Conservation (phyloP, 2,888 invertebrate genomes). For the Epicampocera succincta region DNA sequence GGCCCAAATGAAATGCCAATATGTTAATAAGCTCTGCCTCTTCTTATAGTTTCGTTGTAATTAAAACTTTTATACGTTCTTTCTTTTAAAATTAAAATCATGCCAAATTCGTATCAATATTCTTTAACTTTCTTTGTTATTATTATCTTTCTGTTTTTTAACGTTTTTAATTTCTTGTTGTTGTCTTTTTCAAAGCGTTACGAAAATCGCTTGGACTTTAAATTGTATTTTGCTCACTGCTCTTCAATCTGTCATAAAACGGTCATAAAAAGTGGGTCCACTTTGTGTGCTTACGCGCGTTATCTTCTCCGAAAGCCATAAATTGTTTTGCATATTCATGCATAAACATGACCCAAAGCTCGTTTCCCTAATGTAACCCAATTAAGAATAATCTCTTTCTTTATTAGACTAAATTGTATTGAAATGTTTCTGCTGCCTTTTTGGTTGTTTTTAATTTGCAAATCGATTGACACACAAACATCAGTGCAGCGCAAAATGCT, state of each 20-base stretch:
- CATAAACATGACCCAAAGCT: conserved; percentile 46
- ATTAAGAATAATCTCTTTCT: conserved; percentile 30
- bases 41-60: conserved; percentile 70
- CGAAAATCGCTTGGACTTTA: conserved; percentile 20
- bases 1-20: conserved; percentile 64
- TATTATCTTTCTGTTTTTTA: conserved; percentile 17
- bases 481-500: not conserved
- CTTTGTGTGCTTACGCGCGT: conserved; percentile 4
- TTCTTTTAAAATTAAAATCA: conserved; percentile 3
- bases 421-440: conserved; percentile 11
- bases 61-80: conserved; percentile 5
- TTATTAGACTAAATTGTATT: conserved; percentile 34
- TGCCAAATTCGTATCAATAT: conserved; percentile 38
- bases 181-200: conserved; percentile 6
- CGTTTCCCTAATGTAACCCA: conserved; percentile 44
- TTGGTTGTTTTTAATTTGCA: conserved; percentile 22
- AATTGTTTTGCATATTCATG: conserved; percentile 61
- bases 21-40: conserved; percentile 26
- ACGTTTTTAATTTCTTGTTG: not conserved
- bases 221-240: conserved; percentile 19
- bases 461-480: conserved; percentile 7
- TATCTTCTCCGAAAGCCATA: conserved; percentile 13
- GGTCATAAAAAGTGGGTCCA: conserved; percentile 35
- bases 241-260: conserved; percentile 54
- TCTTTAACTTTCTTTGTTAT: conserved; percentile 63